Percentiles rank a stretch among this genome's conserved stretches.
These are phyloP conservation scores for Lepidurus couesii DNA, from an alignment of 1,140 invertebrate species.

Conservation along the genomic window DNA sequence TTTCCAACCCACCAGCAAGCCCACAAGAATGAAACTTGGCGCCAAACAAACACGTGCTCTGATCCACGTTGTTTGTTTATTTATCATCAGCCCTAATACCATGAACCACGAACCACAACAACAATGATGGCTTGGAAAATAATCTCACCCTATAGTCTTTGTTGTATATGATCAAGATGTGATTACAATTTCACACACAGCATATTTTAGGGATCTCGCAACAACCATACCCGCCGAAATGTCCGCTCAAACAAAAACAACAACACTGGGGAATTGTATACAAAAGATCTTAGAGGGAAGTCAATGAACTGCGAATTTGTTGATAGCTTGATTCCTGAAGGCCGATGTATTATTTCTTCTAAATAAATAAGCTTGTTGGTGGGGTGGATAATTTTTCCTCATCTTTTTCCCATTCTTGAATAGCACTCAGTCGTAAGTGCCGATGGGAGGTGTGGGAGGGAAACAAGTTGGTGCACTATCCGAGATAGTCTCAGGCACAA, in stretches of 20 bases:
- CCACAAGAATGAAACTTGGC: too few species aligned
- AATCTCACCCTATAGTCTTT: not conserved
- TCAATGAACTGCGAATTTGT: not conserved
- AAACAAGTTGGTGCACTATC: not conserved
- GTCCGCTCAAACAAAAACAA: not conserved
- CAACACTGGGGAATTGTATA: not conserved
- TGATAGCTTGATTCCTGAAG: not conserved
- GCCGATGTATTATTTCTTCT: not conserved
- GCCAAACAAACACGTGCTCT: too few species aligned
- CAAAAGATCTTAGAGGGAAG: not conserved
- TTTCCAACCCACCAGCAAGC: too few species aligned
- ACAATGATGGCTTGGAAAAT: not conserved
- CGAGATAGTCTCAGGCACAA: not conserved
- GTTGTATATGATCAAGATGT: not conserved
- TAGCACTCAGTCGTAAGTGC: not conserved
- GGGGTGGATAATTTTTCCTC: not conserved
- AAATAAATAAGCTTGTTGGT: not conserved
- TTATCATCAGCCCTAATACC: not conserved
- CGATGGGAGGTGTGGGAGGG: not conserved
- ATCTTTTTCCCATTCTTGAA: not conserved
- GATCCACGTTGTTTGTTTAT: not conserved
- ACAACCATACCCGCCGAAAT: not conserved
- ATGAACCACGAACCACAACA: not conserved
- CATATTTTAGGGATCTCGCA: not conserved
- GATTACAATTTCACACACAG: conserved; percentile 8